A percentile compares a stretch with the other conserved stretches of the same genome.
phyloP scores from a whole-genome alignment of 2,113 vertebrate species.

The Anas platyrhynchos region DNA sequence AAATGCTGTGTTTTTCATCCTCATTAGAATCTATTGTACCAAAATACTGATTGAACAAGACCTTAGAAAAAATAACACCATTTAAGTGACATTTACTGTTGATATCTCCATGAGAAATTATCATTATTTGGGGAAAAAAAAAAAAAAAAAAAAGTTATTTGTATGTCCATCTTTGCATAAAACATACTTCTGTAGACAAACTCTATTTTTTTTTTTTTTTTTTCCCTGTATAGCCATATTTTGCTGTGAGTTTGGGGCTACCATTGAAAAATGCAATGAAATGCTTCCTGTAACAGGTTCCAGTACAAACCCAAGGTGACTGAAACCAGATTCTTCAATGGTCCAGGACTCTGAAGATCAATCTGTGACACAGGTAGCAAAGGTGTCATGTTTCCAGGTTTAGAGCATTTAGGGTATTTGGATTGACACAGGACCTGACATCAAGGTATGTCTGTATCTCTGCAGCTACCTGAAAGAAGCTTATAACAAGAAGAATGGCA shows the following conservation, averaged over 20 bases:
- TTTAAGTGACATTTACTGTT: neutral
- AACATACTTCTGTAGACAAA: neutral
- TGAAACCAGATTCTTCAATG: neutral
- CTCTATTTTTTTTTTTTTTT: neutral
- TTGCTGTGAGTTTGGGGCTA: neutral
- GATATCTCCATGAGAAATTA: neutral
- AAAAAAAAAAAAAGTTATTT: neutral
- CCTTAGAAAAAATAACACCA: neutral
- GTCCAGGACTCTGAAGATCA: neutral
- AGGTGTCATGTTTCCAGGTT: neutral
- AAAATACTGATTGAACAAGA: neutral
- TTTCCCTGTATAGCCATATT: neutral
- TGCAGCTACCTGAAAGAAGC: too few species aligned
- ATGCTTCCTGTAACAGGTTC: neutral
- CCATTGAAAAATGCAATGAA: neutral
- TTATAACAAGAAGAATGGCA: too few species aligned
- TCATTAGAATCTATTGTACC: fast-evolving
- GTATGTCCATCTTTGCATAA: neutral
- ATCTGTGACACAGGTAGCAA: neutral
- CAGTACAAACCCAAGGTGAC: neutral
- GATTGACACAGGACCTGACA: neutral
- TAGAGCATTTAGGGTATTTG: neutral
- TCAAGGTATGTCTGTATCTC: neutral
- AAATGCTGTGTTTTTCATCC: neutral
- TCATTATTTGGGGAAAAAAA: neutral